These are phyloP conservation scores for Lepeophtheirus nordmannii DNA, from an alignment of 2,888 invertebrate genomes.

Conservation along the genomic window DNA sequence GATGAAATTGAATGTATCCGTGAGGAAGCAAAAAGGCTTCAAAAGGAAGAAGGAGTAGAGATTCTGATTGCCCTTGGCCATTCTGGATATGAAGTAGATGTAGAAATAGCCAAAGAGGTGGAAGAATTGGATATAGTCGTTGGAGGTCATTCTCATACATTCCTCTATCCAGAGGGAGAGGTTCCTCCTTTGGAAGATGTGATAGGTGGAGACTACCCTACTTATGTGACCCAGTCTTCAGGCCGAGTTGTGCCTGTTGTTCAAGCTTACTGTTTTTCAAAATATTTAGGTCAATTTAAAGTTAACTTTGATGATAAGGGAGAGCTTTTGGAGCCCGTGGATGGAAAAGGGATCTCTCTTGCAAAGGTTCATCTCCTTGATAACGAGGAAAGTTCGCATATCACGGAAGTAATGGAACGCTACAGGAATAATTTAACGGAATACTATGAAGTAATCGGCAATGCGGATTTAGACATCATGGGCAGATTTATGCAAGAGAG, in stretches of 20 bases:
- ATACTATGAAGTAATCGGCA: conserved; percentile 2
- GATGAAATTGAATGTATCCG: conserved; percentile 51
- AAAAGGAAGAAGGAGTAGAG: conserved; percentile 45
- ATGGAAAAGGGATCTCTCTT: conserved; percentile 6
- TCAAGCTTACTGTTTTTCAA: conserved; percentile 19
- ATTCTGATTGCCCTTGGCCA: conserved; percentile 72
- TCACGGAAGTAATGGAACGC: neutral
- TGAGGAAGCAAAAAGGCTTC: conserved; percentile 47
- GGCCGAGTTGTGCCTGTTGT: conserved; percentile 24
- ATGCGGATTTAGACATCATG: neutral
- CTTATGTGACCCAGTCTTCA: conserved; percentile 14
- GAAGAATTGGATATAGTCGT: conserved; percentile 61
- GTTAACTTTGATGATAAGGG: conserved; percentile 15
- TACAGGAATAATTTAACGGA: neutral
- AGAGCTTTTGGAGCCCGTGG: conserved; percentile 5
- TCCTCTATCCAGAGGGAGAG: conserved; percentile 45
- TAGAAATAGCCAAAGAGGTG: conserved; percentile 46
- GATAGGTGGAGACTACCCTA: conserved; percentile 17
- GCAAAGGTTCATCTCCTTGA: conserved; percentile 14
- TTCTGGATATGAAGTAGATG: conserved; percentile 49
- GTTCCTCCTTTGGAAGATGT: neutral
- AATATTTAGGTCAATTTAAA: conserved; percentile 19
- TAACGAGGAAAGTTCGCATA: neutral
- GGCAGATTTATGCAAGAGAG: neutral
- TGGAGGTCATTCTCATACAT: conserved; percentile 68